Conservation (phyloP, 2,888 invertebrate species). For the Alcis repandata region DNA sequence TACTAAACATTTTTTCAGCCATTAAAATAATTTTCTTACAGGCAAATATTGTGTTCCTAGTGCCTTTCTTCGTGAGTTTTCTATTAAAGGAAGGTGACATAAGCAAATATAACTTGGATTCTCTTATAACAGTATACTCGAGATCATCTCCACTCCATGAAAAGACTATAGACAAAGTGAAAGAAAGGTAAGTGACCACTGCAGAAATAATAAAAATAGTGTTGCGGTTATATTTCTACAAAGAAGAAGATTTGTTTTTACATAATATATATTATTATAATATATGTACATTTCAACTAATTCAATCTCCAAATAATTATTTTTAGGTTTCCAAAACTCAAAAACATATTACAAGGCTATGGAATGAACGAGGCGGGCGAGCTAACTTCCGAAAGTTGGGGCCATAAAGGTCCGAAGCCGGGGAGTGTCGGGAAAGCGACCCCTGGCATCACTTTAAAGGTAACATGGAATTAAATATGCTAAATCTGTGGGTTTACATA, state of each 20-base stretch:
- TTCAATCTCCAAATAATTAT: no score
- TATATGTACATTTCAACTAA: no score
- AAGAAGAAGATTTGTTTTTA: no score
- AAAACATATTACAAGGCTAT: slow-evolving; percentile 69
- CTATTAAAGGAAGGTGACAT: slow-evolving; percentile 61
- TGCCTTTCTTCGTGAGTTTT: slow-evolving; percentile 62
- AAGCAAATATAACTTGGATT: slow-evolving; percentile 60
- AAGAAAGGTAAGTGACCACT: slow-evolving; percentile 69
- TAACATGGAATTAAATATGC: slow-evolving; percentile 45
- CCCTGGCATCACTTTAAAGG: slow-evolving; percentile 71
- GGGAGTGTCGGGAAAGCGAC: slow-evolving; percentile 75
- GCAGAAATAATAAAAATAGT: no score
- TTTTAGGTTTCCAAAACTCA: slow-evolving; percentile 65
- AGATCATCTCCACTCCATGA: slow-evolving; percentile 69
- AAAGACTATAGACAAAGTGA: slow-evolving; percentile 68
- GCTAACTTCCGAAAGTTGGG: slow-evolving; percentile 70
- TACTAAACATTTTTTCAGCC: background rate
- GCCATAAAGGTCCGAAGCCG: slow-evolving; percentile 62
- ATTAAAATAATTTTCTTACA: slow-evolving; percentile 48
- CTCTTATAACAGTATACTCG: slow-evolving; percentile 69
- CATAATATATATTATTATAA: no score
- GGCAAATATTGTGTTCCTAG: slow-evolving; percentile 67
- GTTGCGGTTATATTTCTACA: no score
- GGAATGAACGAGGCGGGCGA: slow-evolving; percentile 77
- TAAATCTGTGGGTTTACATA: slow-evolving; percentile 30